These are phyloP conservation scores for Tinea pellionella DNA, from an alignment of 2,888 invertebrate species.

Conservation along the genomic window DNA sequence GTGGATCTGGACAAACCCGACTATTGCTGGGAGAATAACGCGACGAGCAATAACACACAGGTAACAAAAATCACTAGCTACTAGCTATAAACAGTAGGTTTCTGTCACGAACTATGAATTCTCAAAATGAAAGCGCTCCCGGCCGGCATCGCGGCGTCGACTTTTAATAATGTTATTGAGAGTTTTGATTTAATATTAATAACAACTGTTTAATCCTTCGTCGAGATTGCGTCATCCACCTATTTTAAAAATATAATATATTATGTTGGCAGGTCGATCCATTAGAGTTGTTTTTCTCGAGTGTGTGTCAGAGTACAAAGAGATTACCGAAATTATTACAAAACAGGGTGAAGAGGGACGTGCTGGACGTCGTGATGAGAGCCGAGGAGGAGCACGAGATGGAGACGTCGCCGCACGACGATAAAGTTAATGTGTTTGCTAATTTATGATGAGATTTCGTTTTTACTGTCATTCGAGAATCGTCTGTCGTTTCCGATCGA, in stretches of 20 bases:
- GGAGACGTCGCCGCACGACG: not conserved
- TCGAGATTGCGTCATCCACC: too few species aligned
- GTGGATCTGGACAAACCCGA: not conserved
- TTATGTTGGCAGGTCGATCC: slow-evolving; percentile 25
- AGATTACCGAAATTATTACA: slow-evolving; percentile 34
- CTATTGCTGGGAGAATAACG: not conserved
- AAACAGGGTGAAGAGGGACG: slow-evolving; percentile 38
- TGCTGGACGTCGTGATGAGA: slow-evolving; percentile 44
- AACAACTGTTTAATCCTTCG: too few species aligned
- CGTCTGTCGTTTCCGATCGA: too few species aligned
- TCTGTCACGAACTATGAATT: too few species aligned
- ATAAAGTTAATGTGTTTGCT: not conserved
- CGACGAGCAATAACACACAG: not conserved
- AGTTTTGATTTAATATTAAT: too few species aligned
- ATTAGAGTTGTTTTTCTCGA: slow-evolving; percentile 56
- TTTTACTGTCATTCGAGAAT: too few species aligned
- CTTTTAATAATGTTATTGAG: too few species aligned
- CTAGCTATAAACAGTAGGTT: too few species aligned
- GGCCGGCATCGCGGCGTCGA: too few species aligned
- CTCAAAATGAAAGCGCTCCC: too few species aligned
- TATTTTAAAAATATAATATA: too few species aligned
- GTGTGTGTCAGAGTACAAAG: slow-evolving; percentile 53
- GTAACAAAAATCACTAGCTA: too few species aligned
- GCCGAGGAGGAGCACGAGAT: slow-evolving; percentile 44
- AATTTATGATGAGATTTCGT: not conserved